Conservation (phyloP, 2,888 invertebrate species). For the Danaus chrysippus region DNA sequence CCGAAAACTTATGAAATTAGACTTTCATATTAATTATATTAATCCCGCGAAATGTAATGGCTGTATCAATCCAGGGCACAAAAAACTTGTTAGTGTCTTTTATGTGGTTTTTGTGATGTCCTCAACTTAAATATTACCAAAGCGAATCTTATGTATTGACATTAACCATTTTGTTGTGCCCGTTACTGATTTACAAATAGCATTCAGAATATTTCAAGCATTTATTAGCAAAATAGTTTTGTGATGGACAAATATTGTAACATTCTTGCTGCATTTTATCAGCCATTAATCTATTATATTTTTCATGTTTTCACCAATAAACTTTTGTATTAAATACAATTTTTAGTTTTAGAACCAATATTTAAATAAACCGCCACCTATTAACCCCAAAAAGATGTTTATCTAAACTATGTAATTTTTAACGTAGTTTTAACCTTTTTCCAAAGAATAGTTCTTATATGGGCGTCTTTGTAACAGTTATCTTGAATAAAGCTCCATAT, state of each 20-base stretch:
- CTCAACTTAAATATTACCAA: slow-evolving; percentile 64
- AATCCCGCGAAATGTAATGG: slow-evolving; percentile 65
- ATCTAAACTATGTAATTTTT: slow-evolving; percentile 38
- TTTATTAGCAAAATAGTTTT: slow-evolving; percentile 76
- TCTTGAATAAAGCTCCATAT: slow-evolving; percentile 5
- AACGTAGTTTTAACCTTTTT: slow-evolving; percentile 33
- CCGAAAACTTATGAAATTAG: slow-evolving; percentile 59
- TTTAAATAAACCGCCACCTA: slow-evolving; percentile 75
- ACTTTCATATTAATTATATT: slow-evolving; percentile 50
- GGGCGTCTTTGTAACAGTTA: slow-evolving; percentile 10
- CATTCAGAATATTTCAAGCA: slow-evolving; percentile 76
- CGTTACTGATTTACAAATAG: slow-evolving; percentile 62
- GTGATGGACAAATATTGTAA: slow-evolving; percentile 78
- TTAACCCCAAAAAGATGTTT: slow-evolving; percentile 70
- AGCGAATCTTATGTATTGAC: slow-evolving; percentile 61
- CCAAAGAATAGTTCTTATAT: slow-evolving; percentile 18
- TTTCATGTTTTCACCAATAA: slow-evolving; percentile 80
- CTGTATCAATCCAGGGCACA: slow-evolving; percentile 74
- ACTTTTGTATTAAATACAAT: slow-evolving; percentile 80
- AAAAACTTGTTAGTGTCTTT: slow-evolving; percentile 76
- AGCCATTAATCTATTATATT: slow-evolving; percentile 80
- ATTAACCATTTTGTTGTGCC: slow-evolving; percentile 78
- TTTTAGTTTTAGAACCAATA: slow-evolving; percentile 79
- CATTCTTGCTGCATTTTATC: slow-evolving; percentile 79
- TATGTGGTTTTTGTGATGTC: slow-evolving; percentile 69